These are phyloP conservation scores for Grapholita molesta DNA, from an alignment of 1,140 invertebrate genomes.

Conservation along the genomic window DNA sequence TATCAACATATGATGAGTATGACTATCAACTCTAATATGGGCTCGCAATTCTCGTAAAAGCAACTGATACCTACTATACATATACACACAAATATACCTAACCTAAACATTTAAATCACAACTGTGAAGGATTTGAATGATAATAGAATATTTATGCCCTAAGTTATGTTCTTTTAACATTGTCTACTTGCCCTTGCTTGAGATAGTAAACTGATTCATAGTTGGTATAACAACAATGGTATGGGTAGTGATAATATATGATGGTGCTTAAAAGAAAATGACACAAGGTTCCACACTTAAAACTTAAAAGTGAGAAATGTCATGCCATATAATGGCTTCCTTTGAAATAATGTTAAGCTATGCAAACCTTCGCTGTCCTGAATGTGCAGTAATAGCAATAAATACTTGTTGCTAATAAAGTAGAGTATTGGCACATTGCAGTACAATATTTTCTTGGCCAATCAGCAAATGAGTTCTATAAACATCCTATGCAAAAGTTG, in stretches of 20 bases:
- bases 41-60: too few species aligned
- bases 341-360: too few species aligned
- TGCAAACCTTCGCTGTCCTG: not conserved
- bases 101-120: not conserved
- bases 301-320: not conserved
- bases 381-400: not conserved
- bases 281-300: not conserved
- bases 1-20: too few species aligned
- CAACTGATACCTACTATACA: not conserved
- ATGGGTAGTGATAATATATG: not conserved
- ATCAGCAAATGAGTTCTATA: not conserved
- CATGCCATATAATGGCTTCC: too few species aligned
- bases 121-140: constrained; percentile 8
- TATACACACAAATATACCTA: constrained; percentile 12
- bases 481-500: not conserved
- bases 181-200: constrained; percentile 12
- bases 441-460: too few species aligned
- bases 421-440: too few species aligned
- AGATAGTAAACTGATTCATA: not conserved
- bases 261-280: not conserved
- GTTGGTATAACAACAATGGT: not conserved
- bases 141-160: constrained; percentile 7
- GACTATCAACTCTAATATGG: too few species aligned
- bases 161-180: constrained; percentile 12
- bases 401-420: too few species aligned